These are phyloP conservation scores for Aleiodes alternator DNA, from an alignment of 2,888 invertebrate species.

Conservation along the genomic window DNA sequence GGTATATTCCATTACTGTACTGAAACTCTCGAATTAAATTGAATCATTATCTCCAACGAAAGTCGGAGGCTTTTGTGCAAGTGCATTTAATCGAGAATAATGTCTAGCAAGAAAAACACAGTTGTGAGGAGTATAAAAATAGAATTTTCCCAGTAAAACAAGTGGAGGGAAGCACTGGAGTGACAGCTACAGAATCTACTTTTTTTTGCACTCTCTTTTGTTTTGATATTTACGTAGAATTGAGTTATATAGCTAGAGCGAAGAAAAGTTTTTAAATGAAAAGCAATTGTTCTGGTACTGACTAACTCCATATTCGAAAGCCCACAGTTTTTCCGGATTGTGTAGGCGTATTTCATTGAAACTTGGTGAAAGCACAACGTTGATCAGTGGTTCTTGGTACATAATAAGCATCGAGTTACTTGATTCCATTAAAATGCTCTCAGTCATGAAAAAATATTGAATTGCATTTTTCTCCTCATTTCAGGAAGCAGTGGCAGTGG, in stretches of 20 bases:
- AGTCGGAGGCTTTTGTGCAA: no score
- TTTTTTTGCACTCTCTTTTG: background rate
- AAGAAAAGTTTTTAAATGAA: background rate
- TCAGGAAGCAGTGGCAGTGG: no score
- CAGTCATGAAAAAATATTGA: no score
- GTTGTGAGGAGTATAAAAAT: constrained; percentile 2
- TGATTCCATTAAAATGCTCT: no score
- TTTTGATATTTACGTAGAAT: background rate
- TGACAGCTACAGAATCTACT: constrained; percentile 3
- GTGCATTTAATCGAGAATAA: constrained; percentile 9
- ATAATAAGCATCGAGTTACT: background rate
- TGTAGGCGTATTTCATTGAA: constrained; percentile 22
- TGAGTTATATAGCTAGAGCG: background rate
- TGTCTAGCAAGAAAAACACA: background rate
- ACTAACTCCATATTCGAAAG: background rate
- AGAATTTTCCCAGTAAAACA: constrained; percentile 2
- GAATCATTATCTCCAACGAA: no score
- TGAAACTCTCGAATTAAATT: no score
- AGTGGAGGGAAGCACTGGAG: background rate
- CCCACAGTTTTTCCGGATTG: background rate
- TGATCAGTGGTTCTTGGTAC: background rate
- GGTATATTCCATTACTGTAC: no score
- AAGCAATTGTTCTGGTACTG: background rate
- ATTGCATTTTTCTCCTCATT: no score
- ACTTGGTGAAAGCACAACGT: constrained; percentile 4